A percentile compares a stretch with the other conserved stretches of the same genome.
phyloP scores from a whole-genome alignment of 2,113 vertebrate genomes.

The Silurus asotus region DNA sequence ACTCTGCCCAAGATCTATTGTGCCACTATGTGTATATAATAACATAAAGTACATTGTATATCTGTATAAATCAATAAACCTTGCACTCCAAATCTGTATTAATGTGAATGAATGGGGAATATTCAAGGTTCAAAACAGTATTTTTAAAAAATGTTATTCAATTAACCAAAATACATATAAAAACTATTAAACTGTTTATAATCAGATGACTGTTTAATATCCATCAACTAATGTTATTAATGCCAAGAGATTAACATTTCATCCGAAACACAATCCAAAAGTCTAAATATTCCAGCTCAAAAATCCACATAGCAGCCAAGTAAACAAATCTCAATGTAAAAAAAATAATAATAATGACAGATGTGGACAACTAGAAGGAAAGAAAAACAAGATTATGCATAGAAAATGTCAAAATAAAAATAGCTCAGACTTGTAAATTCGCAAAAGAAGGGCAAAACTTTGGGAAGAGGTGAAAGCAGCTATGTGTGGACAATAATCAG shows the following conservation, averaged over 20 bases:
- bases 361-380: not conserved
- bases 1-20: not conserved
- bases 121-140: not conserved
- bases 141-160: not conserved
- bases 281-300: not conserved
- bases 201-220: not conserved
- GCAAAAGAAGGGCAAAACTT: not conserved
- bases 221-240: not conserved
- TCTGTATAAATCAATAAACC: not conserved
- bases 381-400: not conserved
- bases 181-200: not conserved
- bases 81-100: not conserved
- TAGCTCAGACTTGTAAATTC: not conserved
- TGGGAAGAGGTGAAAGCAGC: not conserved
- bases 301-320: not conserved
- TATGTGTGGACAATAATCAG: not conserved
- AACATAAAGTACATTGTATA: not conserved
- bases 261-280: not conserved
- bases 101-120: not conserved
- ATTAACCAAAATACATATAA: not conserved
- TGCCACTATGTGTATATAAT: not conserved
- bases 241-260: not conserved
- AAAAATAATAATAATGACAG: not conserved
- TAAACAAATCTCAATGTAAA: not conserved
- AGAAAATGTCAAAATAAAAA: not conserved